Conservation (phyloP, 1,140 invertebrate genomes). For the Acyrthosiphon pisum region DNA sequence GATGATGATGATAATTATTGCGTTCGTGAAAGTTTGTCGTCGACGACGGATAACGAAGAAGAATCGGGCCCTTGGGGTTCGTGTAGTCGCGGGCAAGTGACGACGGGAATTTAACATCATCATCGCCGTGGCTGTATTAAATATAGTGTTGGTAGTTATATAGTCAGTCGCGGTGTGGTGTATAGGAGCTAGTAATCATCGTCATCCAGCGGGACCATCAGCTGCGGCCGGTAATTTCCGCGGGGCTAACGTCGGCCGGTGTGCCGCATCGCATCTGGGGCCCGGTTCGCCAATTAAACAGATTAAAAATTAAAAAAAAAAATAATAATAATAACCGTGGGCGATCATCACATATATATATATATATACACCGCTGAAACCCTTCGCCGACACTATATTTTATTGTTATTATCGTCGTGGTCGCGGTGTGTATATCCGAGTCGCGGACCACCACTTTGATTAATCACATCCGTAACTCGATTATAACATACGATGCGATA, state of each 20-base stretch:
- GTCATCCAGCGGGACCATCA: constrained; percentile 9
- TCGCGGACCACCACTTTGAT: neutral
- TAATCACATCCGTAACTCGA: constrained; percentile 41
- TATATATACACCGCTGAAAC: neutral
- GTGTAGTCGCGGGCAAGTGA: constrained; percentile 3
- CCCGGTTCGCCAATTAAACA: constrained; percentile 54
- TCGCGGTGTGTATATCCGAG: neutral
- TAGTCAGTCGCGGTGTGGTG: neutral
- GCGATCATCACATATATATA: neutral
- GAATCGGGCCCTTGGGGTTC: constrained; percentile 54
- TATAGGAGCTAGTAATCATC: neutral
- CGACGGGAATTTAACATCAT: constrained; percentile 29
- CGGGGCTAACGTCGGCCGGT: constrained; percentile 3
- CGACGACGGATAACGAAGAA: constrained; percentile 49
- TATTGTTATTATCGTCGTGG: neutral
- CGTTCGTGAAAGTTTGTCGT: constrained; percentile 38
- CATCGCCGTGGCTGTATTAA: neutral
- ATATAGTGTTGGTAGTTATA: neutral
- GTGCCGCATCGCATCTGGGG: constrained; percentile 38
- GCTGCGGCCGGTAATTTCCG: constrained; percentile 54
- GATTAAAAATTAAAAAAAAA: constrained; percentile 55
- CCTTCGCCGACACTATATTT: neutral
- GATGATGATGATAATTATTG: constrained; percentile 3
- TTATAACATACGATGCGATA: neutral
- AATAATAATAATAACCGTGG: neutral